Conservation (phyloP, 1,140 invertebrate species). For the Philotrypesis tridentata region DNA sequence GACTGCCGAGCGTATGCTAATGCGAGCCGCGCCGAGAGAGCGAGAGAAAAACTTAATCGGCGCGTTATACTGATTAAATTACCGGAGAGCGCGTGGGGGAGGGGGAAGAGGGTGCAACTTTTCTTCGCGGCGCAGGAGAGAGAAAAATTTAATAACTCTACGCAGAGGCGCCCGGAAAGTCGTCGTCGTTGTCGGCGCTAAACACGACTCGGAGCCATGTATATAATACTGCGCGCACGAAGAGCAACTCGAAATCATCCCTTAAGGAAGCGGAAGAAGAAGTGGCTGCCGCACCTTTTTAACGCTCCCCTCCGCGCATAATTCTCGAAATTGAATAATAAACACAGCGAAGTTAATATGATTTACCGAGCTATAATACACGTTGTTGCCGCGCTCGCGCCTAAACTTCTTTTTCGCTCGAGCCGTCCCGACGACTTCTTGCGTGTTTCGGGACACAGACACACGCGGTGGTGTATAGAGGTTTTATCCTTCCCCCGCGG, state of each 20-base stretch:
- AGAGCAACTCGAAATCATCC: neutral
- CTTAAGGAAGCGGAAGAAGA: conserved; percentile 5
- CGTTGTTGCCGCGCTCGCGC: conserved; percentile 4
- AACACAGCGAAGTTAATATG: conserved; percentile 44
- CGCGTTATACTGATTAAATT: neutral
- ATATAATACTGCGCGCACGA: neutral
- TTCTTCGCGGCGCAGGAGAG: neutral
- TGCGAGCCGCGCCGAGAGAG: neutral
- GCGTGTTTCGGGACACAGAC: conserved; percentile 3
- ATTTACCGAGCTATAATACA: conserved; percentile 45
- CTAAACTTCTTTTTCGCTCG: conserved; percentile 15
- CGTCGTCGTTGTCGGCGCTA: too few species aligned
- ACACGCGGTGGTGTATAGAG: conserved; percentile 9
- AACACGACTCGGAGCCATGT: too few species aligned
- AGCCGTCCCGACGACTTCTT: conserved; percentile 2
- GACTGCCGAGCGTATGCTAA: neutral
- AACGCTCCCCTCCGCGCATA: neutral
- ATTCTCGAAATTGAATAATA: conserved; percentile 47
- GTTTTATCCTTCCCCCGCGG: too few species aligned
- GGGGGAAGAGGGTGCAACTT: neutral
- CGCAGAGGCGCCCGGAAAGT: too few species aligned
- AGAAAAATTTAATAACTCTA: neutral
- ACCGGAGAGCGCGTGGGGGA: neutral
- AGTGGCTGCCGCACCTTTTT: neutral
- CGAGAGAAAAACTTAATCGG: neutral